Base-by-base conservation (phyloP, 2,888 invertebrate species). In the Gortyna flavago region DNA sequence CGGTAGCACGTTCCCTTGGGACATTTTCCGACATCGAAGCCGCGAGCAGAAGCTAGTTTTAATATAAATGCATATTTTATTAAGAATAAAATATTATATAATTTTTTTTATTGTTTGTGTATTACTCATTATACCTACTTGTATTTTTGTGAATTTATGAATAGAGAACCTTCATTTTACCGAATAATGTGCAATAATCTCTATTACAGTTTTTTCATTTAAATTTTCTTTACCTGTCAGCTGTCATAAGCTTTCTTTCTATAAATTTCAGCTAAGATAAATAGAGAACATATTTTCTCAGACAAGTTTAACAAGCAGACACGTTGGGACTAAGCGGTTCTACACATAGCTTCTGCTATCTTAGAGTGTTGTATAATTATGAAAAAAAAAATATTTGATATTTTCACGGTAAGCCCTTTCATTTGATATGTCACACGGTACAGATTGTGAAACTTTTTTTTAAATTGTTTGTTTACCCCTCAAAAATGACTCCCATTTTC, bases 341-440 rank as follows among this genome's bases (percentile, higher is more conserved):
- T 54, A 65, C 70, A 54, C 51, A 67, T 77, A 77, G 44, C 48
- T 38, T 41, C 18, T 75, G 38, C 35, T 41, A 41, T 59, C 41
- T 67, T 41, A 51, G 16, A 70, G 29, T 57, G 16, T 71, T 51
- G n/a, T 57, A n/a, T n/a, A n/a, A n/a, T n/a, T n/a, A n/a, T n/a
- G n/a, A n/a, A n/a, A n/a, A n/a, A n/a, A n/a, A n/a, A n/a, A n/a
- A n/a, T n/a, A n/a, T n/a, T n/a, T n/a, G n/a, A n/a, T n/a, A n/a
- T n/a, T n/a, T n/a, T n/a, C n/a, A n/a, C n/a, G n/a, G n/a, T n/a
- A n/a, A n/a, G n/a, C n/a, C n/a, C n/a, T n/a, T n/a, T n/a, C n/a
- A n/a, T n/a, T n/a, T n/a, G n/a, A n/a, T n/a, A n/a, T n/a, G n/a
- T n/a, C n/a, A n/a, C n/a, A n/a, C n/a, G n/a, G n/a, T n/a, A n/a